Evolutionary conservation across 2,113 vertebrate species (phyloP).

Genomic region (Calypte anna): DNA sequence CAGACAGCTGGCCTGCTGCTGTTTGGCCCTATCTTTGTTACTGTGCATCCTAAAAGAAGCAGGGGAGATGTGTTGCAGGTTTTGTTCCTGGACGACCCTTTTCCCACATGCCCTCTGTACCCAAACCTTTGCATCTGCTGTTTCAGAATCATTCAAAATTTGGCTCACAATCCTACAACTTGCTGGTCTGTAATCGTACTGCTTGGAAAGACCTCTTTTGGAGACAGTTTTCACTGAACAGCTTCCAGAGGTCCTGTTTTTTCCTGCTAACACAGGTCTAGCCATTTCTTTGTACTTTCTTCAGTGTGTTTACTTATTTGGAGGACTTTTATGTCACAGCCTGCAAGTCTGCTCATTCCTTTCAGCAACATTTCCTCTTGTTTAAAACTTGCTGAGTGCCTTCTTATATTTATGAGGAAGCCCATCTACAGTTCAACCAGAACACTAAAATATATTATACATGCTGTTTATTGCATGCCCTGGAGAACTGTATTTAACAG

Average conservation of each 20-base stretch:
- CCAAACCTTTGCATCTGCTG: background rate
- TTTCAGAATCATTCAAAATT: background rate
- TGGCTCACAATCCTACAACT: background rate
- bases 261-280: background rate
- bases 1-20: background rate
- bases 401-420: slow-evolving; percentile 58
- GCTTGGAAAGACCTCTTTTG: background rate
- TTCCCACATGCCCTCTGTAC: background rate
- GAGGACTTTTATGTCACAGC: background rate
- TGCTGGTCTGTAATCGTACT: background rate
- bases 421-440: slow-evolving; percentile 46
- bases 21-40: background rate
- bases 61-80: background rate
- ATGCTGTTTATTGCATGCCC: slow-evolving; percentile 27
- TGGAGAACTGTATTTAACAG: slow-evolving; percentile 21
- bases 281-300: slow-evolving; percentile 9
- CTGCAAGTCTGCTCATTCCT: slow-evolving; percentile 10
- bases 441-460: slow-evolving; percentile 42
- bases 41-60: background rate
- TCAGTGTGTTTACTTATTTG: slow-evolving; percentile 42
- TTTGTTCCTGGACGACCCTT: background rate
- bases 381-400: slow-evolving; percentile 65
- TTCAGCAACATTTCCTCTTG: slow-evolving; percentile 40
- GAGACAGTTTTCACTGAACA: background rate
- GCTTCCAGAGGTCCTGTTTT: background rate